Evolutionary conservation across 2,113 vertebrate species (phyloP).

Genomic region (Glaucidium brasilianum): DNA sequence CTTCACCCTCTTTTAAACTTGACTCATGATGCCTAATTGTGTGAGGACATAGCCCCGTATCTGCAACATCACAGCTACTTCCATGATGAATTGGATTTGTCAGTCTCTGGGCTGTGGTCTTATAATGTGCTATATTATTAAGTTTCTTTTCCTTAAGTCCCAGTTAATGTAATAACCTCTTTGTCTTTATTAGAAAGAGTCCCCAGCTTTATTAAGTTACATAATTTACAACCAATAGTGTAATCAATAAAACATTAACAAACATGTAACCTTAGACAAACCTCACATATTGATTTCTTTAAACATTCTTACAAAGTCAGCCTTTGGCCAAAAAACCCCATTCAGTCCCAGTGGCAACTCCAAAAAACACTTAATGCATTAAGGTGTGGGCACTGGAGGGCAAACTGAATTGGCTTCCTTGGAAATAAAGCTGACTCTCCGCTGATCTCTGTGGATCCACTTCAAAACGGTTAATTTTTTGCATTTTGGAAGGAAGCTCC

Average conservation of each 20-base stretch:
- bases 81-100: constrained; percentile 56
- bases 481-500: background rate
- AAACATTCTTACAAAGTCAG: constrained; percentile 57
- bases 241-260: constrained; percentile 78
- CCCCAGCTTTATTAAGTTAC: constrained; percentile 73
- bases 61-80: constrained; percentile 46
- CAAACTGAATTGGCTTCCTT: background rate
- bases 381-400: background rate
- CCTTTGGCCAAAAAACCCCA: background rate
- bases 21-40: background rate
- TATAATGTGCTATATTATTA: constrained; percentile 52
- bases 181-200: constrained; percentile 61
- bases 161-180: constrained; percentile 72
- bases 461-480: background rate
- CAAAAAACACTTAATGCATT: background rate
- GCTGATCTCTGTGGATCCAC: background rate
- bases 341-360: background rate
- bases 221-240: constrained; percentile 69
- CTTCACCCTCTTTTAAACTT: background rate
- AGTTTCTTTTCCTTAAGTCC: constrained; percentile 65
- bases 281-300: constrained; percentile 67
- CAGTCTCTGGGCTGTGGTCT: constrained; percentile 44
- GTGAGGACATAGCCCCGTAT: background rate
- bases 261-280: constrained; percentile 70
- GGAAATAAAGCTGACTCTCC: background rate